Evolutionary conservation across 2,113 vertebrate species (phyloP).

Genomic region (Vicugna pacos): DNA sequence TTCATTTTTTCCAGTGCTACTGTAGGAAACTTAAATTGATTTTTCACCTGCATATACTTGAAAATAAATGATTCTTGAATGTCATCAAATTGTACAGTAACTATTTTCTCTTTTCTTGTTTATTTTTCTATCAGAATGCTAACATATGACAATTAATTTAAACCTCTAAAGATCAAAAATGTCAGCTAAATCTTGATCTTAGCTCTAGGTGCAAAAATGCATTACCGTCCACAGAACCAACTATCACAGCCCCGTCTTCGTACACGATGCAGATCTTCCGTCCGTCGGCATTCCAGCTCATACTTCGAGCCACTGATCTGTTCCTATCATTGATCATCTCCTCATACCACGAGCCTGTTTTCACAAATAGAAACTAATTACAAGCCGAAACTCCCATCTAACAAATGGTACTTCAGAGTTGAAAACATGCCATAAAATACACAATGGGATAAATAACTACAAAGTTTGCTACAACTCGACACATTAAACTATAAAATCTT

Average conservation of each 20-base stretch:
- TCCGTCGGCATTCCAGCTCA: slow-evolving; percentile 99
- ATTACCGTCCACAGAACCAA: slow-evolving; percentile 98
- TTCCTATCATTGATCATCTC: slow-evolving; percentile 99
- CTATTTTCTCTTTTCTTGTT: neutral
- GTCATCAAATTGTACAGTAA: neutral
- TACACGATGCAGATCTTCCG: slow-evolving; percentile 99
- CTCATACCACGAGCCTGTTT: slow-evolving; percentile 95
- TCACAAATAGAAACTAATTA: slow-evolving; percentile 38
- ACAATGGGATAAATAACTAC: neutral
- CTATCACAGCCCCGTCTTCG: slow-evolving; percentile 98
- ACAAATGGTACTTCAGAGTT: neutral
- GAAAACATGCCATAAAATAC: neutral
- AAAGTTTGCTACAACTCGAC: neutral
- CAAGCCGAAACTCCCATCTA: neutral
- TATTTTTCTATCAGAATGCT: neutral
- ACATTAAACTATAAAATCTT: neutral
- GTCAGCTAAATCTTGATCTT: neutral
- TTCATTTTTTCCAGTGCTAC: neutral
- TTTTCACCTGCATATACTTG: neutral
- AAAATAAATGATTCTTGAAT: slow-evolving; percentile 18
- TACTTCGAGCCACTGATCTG: slow-evolving; percentile 98
- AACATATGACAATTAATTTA: neutral
- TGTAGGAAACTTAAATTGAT: neutral
- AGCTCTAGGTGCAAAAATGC: neutral
- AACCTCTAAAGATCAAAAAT: neutral